phyloP scores from a whole-genome alignment of 1,140 invertebrate genomes.

The Neodiprion virginianus region DNA sequence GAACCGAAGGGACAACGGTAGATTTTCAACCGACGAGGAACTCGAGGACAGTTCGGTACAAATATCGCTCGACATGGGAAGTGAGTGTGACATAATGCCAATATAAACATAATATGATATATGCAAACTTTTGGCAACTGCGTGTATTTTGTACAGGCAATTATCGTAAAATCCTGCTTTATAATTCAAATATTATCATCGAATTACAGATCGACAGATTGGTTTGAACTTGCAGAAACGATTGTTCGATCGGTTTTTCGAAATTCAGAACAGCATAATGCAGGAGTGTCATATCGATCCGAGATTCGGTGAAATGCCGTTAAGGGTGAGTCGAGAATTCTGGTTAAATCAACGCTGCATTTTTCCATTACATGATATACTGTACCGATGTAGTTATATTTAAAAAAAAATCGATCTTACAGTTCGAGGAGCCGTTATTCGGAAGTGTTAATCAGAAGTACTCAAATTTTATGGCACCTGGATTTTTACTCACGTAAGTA shows the following conservation, averaged over 20 bases:
- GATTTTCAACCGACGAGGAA: conserved; percentile 54
- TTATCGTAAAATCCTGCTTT: not conserved
- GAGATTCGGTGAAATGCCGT: conserved; percentile 65
- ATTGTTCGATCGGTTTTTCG: conserved; percentile 69
- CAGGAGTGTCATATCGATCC: conserved; percentile 65
- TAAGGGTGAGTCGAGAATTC: conserved; percentile 46
- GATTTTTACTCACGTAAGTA: conserved; percentile 75
- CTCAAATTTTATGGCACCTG: conserved; percentile 78
- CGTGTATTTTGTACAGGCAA: conserved; percentile 10
- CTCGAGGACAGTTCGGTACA: conserved; percentile 68
- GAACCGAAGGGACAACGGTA: conserved; percentile 64
- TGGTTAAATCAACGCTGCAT: conserved; percentile 18
- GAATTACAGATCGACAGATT: conserved; percentile 73
- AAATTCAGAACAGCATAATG: conserved; percentile 65
- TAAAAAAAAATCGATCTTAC: conserved; percentile 30
- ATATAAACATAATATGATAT: not conserved
- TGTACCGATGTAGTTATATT: not conserved
- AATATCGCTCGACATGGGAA: conserved; percentile 75
- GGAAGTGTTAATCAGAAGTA: conserved; percentile 71
- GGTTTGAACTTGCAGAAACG: conserved; percentile 69
- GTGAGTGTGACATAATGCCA: conserved; percentile 57
- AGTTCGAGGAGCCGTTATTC: conserved; percentile 76
- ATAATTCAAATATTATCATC: not conserved
- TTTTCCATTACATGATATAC: conserved; percentile 1
- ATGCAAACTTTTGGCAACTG: too few relatives aligned